phyloP scores from a whole-genome alignment of 2,888 invertebrate species.

The Harpagoxenus sublaevis region DNA sequence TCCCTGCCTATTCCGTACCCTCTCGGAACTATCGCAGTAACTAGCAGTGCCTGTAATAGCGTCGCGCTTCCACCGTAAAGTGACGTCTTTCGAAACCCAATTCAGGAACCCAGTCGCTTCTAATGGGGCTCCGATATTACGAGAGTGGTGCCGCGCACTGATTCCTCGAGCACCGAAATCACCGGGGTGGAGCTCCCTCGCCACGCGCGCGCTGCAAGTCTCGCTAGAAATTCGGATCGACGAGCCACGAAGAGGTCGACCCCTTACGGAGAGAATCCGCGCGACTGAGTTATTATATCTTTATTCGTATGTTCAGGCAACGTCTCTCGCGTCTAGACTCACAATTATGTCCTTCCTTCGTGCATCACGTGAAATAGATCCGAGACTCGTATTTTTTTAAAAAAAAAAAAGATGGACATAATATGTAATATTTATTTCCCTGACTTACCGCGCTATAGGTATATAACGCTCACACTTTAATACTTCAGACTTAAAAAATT shows the following conservation, averaged over 20 bases:
- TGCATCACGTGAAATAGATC: not conserved
- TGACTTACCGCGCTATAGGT: not conserved
- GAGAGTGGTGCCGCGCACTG: slow-evolving; percentile 71
- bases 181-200: slow-evolving; percentile 48
- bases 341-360: not conserved
- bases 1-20: slow-evolving; percentile 45
- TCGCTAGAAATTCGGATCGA: slow-evolving; percentile 49
- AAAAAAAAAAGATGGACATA: not conserved
- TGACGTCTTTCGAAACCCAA: slow-evolving; percentile 80
- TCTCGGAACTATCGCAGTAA: slow-evolving; percentile 78
- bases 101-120: slow-evolving; percentile 76
- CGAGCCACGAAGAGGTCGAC: slow-evolving; percentile 31
- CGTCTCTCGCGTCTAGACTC: slow-evolving; percentile 2
- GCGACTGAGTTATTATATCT: slow-evolving; percentile 39
- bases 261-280: slow-evolving; percentile 40
- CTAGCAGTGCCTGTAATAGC: slow-evolving; percentile 81
- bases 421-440: not conserved
- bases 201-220: slow-evolving; percentile 57
- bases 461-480: not conserved
- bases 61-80: slow-evolving; percentile 79
- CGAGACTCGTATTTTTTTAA: not conserved
- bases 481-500: not conserved
- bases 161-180: slow-evolving; percentile 69
- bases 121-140: slow-evolving; percentile 77
- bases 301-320: slow-evolving; percentile 7